Evolutionary conservation across 2,113 vertebrate genomes (phyloP).

Genomic region (Dermatemys mawii): DNA sequence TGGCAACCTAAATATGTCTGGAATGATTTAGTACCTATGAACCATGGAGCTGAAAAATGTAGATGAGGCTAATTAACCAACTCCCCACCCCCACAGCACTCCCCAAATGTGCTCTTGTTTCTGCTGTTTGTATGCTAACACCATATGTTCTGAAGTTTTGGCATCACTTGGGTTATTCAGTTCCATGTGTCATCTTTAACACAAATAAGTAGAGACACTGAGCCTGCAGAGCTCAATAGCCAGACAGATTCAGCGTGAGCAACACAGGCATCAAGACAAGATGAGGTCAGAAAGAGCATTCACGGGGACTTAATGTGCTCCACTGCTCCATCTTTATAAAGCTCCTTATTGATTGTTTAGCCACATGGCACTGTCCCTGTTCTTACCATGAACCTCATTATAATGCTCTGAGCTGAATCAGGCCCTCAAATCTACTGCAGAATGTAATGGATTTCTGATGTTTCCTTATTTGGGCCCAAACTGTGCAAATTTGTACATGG

Average conservation of each 20-base stretch:
- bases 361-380: not conserved
- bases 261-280: conserved; percentile 45
- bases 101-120: conserved; percentile 16
- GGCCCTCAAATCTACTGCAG: not conserved
- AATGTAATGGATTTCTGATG: not conserved
- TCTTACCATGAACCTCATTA: not conserved
- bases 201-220: conserved; percentile 72
- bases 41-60: conserved; percentile 73
- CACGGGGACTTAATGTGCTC: not conserved
- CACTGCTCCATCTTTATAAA: not conserved
- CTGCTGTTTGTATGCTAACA: conserved; percentile 45
- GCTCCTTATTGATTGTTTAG: not conserved
- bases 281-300: conserved; percentile 49
- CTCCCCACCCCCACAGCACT: conserved; percentile 31
- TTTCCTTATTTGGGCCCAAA: not conserved
- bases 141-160: conserved; percentile 65
- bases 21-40: conserved; percentile 75
- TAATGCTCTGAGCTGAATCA: not conserved
- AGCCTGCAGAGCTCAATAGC: conserved; percentile 44
- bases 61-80: conserved; percentile 80
- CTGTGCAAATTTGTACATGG: not conserved
- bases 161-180: conserved; percentile 67
- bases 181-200: conserved; percentile 69
- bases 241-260: conserved; percentile 71
- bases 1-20: conserved; percentile 79